Conservation (phyloP, 1,140 invertebrate genomes). For the Leptopilina clavipes region DNA sequence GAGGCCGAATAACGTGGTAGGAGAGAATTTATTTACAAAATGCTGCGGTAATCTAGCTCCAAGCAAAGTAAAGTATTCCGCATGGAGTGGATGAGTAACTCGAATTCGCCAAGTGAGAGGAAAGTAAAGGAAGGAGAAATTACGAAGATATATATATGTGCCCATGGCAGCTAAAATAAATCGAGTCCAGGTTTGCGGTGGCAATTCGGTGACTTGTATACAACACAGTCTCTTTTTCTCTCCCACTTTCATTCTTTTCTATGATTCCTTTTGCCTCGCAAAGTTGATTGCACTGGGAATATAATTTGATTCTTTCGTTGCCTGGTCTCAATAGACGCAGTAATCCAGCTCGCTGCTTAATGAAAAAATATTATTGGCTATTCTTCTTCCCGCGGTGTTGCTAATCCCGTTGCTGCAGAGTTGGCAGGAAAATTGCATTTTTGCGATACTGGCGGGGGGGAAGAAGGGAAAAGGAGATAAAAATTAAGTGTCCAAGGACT, state of each 20-base stretch:
- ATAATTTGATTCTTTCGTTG: conserved; percentile 70
- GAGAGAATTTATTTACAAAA: conserved; percentile 61
- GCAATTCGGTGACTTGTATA: conserved; percentile 40
- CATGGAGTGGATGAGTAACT: conserved; percentile 23
- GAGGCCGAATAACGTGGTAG: conserved; percentile 13
- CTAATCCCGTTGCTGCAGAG: conserved; percentile 41
- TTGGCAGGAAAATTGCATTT: conserved; percentile 52
- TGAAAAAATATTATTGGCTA: conserved; percentile 70
- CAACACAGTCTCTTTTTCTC: conserved; percentile 46
- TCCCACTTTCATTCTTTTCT: conserved; percentile 28
- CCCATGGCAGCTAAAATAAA: conserved; percentile 55
- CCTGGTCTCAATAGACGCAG: conserved; percentile 58
- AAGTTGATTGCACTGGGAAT: conserved; percentile 70
- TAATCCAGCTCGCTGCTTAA: conserved; percentile 64
- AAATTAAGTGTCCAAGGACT: not conserved
- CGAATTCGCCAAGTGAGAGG: conserved; percentile 38
- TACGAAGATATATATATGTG: conserved; percentile 46
- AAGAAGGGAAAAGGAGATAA: conserved; percentile 35
- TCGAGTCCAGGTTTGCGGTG: conserved; percentile 45
- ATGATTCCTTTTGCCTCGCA: conserved; percentile 58
- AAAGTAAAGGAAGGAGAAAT: conserved; percentile 35
- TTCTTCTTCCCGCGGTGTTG: conserved; percentile 51
- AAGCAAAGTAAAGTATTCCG: conserved; percentile 21
- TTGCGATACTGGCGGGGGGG: conserved; percentile 47
- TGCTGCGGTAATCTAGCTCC: conserved; percentile 53